Evolutionary conservation across 92 coral and sea anemone genomes (phyloP).

Genomic region (Metridium senile): DNA sequence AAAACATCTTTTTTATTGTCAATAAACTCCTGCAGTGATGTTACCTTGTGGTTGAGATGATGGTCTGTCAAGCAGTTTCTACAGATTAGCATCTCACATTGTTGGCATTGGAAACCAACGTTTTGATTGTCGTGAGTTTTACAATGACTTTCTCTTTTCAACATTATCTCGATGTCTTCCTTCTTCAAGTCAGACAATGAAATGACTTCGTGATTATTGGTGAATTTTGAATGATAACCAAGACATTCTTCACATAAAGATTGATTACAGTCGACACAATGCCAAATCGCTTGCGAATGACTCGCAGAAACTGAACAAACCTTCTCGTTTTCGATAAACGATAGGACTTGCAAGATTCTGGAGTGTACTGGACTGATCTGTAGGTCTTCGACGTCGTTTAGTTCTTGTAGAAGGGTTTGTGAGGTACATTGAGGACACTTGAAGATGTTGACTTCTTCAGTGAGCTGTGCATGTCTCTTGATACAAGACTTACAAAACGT

Average conservation of each 20-base stretch:
- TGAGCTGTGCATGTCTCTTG: slow-evolving; percentile 11
- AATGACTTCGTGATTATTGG: neutral
- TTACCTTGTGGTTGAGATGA: slow-evolving; percentile 1
- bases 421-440: slow-evolving; percentile 10
- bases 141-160: slow-evolving; percentile 12
- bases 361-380: slow-evolving; percentile 17
- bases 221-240: slow-evolving; percentile 17
- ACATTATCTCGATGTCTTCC: neutral
- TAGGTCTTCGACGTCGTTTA: slow-evolving; percentile 19
- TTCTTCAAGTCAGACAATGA: slow-evolving; percentile 3
- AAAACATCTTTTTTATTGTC: neutral
- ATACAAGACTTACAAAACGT: slow-evolving; percentile 30
- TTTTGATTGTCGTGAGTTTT: neutral
- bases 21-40: neutral
- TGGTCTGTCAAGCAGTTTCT: neutral
- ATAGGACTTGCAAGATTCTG: slow-evolving; percentile 12
- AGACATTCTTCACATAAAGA: slow-evolving; percentile 25
- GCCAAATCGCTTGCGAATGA: slow-evolving; percentile 6
- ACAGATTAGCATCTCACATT: neutral
- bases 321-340: slow-evolving; percentile 18
- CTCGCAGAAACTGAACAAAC: slow-evolving; percentile 13
- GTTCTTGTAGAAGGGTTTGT: slow-evolving; percentile 7
- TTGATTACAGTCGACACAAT: slow-evolving; percentile 11
- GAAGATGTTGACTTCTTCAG: slow-evolving; percentile 14
- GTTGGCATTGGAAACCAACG: neutral